These are phyloP conservation scores for Xestia sexstrigata DNA, from an alignment of 2,888 invertebrate species.

Conservation along the genomic window DNA sequence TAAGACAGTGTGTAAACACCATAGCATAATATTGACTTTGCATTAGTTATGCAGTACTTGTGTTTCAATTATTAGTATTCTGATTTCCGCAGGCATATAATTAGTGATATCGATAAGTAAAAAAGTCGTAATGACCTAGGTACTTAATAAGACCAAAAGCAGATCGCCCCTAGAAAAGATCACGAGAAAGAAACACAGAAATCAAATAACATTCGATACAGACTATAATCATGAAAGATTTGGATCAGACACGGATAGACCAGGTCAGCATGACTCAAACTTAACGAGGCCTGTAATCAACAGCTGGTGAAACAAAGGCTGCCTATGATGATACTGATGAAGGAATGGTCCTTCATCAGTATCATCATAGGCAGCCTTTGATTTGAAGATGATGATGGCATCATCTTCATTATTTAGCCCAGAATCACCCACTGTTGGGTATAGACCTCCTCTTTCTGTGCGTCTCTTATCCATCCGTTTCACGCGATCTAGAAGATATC, in stretches of 20 bases:
- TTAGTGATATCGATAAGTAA: background rate
- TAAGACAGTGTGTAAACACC: constrained; percentile 19
- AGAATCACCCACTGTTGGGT: no score
- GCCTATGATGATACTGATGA: background rate
- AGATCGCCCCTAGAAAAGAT: background rate
- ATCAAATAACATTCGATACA: background rate
- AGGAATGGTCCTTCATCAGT: no score
- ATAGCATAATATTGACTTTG: constrained; percentile 37
- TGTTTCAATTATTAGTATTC: constrained; percentile 23
- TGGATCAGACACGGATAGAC: background rate
- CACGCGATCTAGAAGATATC: no score
- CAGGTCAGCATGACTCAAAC: background rate
- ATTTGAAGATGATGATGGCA: no score
- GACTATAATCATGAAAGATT: background rate
- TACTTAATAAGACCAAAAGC: background rate
- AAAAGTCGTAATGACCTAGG: no score
- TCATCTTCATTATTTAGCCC: no score
- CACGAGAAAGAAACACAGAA: background rate
- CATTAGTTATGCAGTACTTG: constrained; percentile 24
- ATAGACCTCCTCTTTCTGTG: no score
- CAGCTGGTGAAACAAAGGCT: background rate
- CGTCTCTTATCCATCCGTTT: no score
- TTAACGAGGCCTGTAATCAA: no score
- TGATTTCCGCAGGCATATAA: constrained; percentile 20
- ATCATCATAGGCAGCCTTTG: no score